phyloP scores from a whole-genome alignment of 2,888 invertebrate genomes.

The Agrilus mali region DNA sequence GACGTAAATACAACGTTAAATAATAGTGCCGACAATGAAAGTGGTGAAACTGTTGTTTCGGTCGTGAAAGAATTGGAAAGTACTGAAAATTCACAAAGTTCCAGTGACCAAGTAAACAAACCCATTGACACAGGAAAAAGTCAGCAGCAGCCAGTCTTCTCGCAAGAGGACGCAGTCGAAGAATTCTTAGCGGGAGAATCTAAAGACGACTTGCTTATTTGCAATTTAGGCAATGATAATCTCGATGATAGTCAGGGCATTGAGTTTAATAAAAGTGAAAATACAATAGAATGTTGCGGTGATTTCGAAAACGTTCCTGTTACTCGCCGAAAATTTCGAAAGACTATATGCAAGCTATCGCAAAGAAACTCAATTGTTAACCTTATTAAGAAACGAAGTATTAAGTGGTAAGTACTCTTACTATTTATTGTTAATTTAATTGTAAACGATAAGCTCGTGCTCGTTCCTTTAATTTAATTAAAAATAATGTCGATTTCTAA shows the following conservation, averaged over 20 bases:
- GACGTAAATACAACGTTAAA: no score
- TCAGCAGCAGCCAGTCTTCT: constrained; percentile 8
- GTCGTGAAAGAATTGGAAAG: no score
- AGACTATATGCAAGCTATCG: no score
- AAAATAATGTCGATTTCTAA: no score
- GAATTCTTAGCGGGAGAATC: constrained; percentile 27
- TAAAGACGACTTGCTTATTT: constrained; percentile 16
- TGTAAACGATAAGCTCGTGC: no score
- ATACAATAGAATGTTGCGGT: constrained; percentile 16
- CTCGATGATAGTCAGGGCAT: constrained; percentile 14
- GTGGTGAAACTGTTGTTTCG: no score
- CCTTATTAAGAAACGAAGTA: constrained; percentile 14
- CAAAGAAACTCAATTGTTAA: constrained; percentile 9
- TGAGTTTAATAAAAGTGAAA: constrained; percentile 19
- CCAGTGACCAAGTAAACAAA: no score
- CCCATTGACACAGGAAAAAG: no score
- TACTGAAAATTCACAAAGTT: no score
- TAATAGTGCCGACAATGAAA: no score
- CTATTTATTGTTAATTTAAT: no score
- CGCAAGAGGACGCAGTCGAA: constrained; percentile 27
- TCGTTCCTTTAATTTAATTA: no score
- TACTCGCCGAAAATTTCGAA: constrained; percentile 1
- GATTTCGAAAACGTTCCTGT: constrained; percentile 11
- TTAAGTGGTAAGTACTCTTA: constrained; percentile 18
- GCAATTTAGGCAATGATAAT: constrained; percentile 11